Evolutionary conservation across 2,113 vertebrate genomes (phyloP).

Genomic region (Lophura nycthemera): DNA sequence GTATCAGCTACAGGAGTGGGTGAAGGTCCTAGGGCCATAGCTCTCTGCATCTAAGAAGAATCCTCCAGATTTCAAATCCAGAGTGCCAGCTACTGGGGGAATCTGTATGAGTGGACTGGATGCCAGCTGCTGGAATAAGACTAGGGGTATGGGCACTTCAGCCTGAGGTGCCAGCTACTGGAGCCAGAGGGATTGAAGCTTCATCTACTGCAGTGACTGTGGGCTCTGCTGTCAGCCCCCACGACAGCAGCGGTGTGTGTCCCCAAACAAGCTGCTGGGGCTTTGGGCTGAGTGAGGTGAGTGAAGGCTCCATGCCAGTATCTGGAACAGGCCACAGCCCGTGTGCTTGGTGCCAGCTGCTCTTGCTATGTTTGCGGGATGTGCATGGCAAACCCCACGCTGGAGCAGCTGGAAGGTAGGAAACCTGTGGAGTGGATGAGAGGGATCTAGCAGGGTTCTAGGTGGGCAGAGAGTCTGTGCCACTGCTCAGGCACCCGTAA

Average conservation of each 20-base stretch:
- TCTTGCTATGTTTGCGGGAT: accelerated
- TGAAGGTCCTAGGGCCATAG: neutral
- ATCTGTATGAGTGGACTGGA: too few species aligned
- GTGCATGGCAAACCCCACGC: neutral
- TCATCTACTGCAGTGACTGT: too few species aligned
- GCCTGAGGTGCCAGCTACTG: neutral
- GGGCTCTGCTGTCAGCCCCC: too few species aligned
- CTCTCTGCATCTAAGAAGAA: neutral
- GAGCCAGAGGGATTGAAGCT: too few species aligned
- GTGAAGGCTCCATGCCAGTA: accelerated
- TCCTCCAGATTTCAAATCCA: neutral
- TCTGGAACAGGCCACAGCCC: accelerated
- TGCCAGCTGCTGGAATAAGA: neutral
- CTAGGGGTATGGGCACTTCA: neutral
- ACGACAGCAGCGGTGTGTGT: too few species aligned
- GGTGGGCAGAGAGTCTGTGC: neutral
- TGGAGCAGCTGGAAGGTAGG: accelerated
- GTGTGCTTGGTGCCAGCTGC: too few species aligned
- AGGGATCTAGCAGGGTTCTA: neutral
- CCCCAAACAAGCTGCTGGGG: neutral
- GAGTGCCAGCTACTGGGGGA: neutral
- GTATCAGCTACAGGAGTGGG: neutral
- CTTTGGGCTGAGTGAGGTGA: accelerated
- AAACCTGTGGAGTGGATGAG: accelerated
- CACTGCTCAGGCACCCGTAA: accelerated